Base-by-base conservation (phyloP, 2,113 vertebrate species). In the Geococcyx californianus region DNA sequence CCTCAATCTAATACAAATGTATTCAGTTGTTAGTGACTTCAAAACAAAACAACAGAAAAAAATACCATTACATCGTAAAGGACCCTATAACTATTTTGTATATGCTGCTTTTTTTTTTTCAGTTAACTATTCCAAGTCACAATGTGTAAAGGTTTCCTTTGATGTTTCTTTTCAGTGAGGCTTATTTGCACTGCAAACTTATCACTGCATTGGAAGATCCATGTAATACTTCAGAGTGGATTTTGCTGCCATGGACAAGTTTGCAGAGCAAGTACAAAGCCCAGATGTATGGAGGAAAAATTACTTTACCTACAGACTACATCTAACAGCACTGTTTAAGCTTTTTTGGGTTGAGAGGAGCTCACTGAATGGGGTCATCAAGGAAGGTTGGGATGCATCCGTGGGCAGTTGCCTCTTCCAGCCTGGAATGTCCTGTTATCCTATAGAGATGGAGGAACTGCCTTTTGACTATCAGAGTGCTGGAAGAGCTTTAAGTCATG, bases 271-370 rank as follows among this genome's bases (percentile, higher is more conserved):
- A 23, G 21, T 67, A 33, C 1, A 9, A 49, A 49, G 21, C 47
- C 47, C 74, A 75, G 31, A 36, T 29, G 11, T 9, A 19, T 10
- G 17, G n/a, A 68, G 13, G 31, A 88, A 23, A 79, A 69, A 52
- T 25, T 36, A 36, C 13, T 2, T 52, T 72, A 4, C 16, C 23
- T 81, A 34, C 34, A n/a, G 21, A 36, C 9, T 49, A 31, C 3
- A 20, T 54, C 12, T 31, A 70, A 44, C 13, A 28, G 9, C 17
- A 45, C 21, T 79, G 9, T 84, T 87, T 58, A 28, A 68, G 16
- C 3, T 25, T 67, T 36, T 63, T 12, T 0, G 5, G 17, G 7
- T 4, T 34, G 17, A 45, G 6, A 5, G 14, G 6, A 3, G 5
- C 3, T 77, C 10, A 8, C 47, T 69, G 62, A 69, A 62, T 14